Base-by-base conservation (phyloP, 2,113 vertebrate species). In the Miniopterus natalensis region DNA sequence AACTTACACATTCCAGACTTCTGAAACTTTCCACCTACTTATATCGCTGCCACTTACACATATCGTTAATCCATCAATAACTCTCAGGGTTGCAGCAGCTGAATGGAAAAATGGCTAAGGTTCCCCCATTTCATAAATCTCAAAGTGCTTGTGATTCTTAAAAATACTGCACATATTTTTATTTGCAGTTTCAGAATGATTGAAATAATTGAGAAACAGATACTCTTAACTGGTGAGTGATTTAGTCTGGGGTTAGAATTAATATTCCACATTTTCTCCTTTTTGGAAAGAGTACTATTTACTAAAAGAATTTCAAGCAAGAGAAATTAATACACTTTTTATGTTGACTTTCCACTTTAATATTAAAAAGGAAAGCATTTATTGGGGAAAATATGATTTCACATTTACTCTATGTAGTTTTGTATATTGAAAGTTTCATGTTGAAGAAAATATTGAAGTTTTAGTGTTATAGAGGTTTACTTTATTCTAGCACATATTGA, bases 61-160 rank as follows among this genome's bases (percentile, higher is more conserved):
- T 98, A 97, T 95, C 84, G 18, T 97, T 97, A 98, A 98, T 97
- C 96, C 96, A 98, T 97, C 97, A 97, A 96, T 97, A 97, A 97
- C 97, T 97, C 86, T 84, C 91, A 94, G 57, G 66, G 42, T 59
- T 96, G 88, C 83, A 97, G 77, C 79, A 96, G 96, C 89, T 96
- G 94, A 98, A 91, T 97, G 96, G 96, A 98, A 97, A 98, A 97
- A 97, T 94, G 91, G 88, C 89, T 71, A 95, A 77, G 49, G 36
- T 96, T 90, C 78, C 83, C 55, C 53, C 74, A 95, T 98, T 97
- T 97, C 95, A 97, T 97, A 97, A 97, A 97, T 98, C 97, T 98
- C 97, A 81, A 68, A 96, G 96, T 95, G 86, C 96, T 95, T 95
- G 66, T 94, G 96, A 97, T 97, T 97, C 94, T 95, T 94, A 95